Evolutionary conservation across 2,113 vertebrate genomes (phyloP).

Genomic region (Microtus pennsylvanicus): DNA sequence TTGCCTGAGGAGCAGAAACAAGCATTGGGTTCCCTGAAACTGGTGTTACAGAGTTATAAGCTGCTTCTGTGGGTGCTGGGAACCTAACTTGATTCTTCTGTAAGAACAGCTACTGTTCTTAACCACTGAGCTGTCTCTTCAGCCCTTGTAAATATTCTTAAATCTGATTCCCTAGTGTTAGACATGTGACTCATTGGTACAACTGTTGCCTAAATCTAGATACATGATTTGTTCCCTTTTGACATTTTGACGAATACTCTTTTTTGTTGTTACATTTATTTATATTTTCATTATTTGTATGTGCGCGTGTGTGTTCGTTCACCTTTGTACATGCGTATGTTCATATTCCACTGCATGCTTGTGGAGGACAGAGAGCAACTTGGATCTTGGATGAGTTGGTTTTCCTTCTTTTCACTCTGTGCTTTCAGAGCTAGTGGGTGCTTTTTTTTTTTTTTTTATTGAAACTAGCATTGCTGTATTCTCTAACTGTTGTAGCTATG

Average conservation of each 20-base stretch:
- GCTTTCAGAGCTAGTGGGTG: not conserved
- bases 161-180: not conserved
- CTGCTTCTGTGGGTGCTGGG: not conserved
- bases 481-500: not conserved
- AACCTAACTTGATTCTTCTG: not conserved
- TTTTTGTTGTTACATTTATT: not conserved
- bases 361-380: not conserved
- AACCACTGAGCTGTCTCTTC: not conserved
- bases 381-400: not conserved
- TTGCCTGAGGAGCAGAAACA: not conserved
- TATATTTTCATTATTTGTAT: not conserved
- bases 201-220: not conserved
- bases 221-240: slow-evolving; percentile 26
- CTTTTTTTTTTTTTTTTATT: not conserved
- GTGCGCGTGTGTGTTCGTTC: not conserved
- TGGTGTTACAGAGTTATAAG: not conserved
- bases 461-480: not conserved
- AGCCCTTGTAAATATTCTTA: not conserved
- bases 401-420: not conserved
- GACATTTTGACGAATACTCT: not conserved
- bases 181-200: not conserved
- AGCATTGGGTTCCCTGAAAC: not conserved
- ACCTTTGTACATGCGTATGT: not conserved
- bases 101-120: not conserved
- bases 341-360: not conserved